phyloP scores from a whole-genome alignment of 2,888 invertebrate species.

The Gerris lacustris region DNA sequence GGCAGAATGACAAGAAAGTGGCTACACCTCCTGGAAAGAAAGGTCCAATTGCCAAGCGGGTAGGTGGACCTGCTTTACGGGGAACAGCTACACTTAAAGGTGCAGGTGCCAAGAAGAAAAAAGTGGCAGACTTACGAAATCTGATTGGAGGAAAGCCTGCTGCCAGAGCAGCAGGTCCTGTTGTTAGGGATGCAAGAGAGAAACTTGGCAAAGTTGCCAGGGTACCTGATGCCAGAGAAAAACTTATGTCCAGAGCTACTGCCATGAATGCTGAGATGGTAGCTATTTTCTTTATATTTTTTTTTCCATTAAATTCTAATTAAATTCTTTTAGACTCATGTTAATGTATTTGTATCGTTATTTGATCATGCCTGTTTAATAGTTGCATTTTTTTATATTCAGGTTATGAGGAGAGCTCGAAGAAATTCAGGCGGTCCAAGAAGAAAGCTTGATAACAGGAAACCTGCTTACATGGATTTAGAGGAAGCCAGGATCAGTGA shows the following conservation, averaged over 20 bases:
- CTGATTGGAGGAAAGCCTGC: not conserved
- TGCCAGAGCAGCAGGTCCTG: not conserved
- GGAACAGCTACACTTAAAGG: not conserved
- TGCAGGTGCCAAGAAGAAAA: not conserved
- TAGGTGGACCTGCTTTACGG: not conserved
- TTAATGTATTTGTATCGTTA: too few relatives aligned
- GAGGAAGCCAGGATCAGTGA: slow-evolving; percentile 2
- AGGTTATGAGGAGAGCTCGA: too few relatives aligned
- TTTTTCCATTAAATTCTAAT: not conserved
- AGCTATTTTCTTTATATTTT: not conserved
- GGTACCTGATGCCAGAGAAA: not conserved
- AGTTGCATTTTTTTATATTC: too few relatives aligned
- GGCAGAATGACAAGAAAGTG: too few relatives aligned
- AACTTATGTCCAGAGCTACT: not conserved
- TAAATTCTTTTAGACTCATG: too few relatives aligned
- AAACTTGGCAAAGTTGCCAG: slow-evolving; percentile 10
- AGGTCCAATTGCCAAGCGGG: too few relatives aligned
- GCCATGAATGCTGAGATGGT: not conserved
- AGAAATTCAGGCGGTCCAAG: too few relatives aligned
- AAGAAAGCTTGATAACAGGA: not conserved
- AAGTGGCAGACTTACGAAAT: not conserved
- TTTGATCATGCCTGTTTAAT: too few relatives aligned
- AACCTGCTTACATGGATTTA: slow-evolving; percentile 2
- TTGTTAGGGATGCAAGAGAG: slow-evolving; percentile 17
- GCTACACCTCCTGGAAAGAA: too few relatives aligned